Base-by-base conservation (phyloP, 2,797 vertebrate species). In the Ataeniobius toweri region DNA sequence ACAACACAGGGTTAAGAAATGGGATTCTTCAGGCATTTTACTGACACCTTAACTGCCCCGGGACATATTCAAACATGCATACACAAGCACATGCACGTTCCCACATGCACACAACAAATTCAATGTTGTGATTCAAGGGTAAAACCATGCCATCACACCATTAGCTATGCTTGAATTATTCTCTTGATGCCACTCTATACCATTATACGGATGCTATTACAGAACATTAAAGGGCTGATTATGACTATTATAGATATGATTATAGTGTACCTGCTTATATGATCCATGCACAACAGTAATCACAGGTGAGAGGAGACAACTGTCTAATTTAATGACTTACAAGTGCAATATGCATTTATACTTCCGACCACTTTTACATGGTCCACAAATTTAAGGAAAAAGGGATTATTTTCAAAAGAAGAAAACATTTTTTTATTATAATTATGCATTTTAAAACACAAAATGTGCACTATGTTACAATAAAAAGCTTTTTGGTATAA, bases 101-200 rank as follows among this genome's bases (percentile, higher is more conserved):
- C 70, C 83, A 83, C 81, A 70, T 79, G 69, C 88, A 90, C 83
- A 90, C 89, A 93, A 90, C 90, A 92, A 91, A 92, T 87, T 83
- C 86, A 89, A 73, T 91, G 93, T 92, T 94, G 92, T 92, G 91
- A 92, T 91, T 94, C 93, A 95, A 95, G 94, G 93, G 92, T 95
- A 94, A 94, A 94, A 92, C 82, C 89, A 86, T 71, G 75, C 86
- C 81, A 94, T 85, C 85, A 77, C 88, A 80, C 90, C 90, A 94
- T 95, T 93, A 94, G 93, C 91, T 91, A 93, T 86, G 93, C 89
- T 85, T 93, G 91, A 91, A 92, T 92, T 90, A 90, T 93, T 91
- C 92, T 95, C 92, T 92, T 85, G 91, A 93, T 92, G 92, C 93
- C 86, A 91, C 90, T 91, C 91, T 90, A 89, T 91, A 92, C 92